A percentile compares a stretch with the other conserved stretches of the same genome.
Evolutionary conservation across 2,888 invertebrate species (phyloP).

Genomic region (Crematogaster levior): DNA sequence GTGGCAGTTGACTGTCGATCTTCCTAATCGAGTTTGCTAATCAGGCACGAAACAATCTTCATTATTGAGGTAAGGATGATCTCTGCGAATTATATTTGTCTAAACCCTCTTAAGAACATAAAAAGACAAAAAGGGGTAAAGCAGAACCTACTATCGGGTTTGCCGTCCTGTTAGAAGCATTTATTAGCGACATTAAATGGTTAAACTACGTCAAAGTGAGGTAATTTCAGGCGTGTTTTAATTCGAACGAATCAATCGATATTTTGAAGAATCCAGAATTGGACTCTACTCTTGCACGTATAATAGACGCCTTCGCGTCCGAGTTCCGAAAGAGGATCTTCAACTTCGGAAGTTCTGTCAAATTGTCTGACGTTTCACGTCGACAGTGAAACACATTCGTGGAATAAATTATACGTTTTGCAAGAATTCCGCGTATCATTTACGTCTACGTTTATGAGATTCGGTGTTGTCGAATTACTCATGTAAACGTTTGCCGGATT

Average conservation of each 20-base stretch:
- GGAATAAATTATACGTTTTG: not conserved
- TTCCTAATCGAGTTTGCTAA: conserved; percentile 51
- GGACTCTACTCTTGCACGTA: not conserved
- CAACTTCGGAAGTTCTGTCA: not conserved
- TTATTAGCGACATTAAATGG: not conserved
- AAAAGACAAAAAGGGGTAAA: conserved; percentile 15
- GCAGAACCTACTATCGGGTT: not conserved
- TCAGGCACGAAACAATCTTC: not conserved
- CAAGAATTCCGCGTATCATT: not conserved
- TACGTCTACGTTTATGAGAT: not conserved
- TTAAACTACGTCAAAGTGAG: conserved; percentile 8
- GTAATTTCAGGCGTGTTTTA: conserved; percentile 23
- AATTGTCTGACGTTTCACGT: not conserved
- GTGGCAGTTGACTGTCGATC: conserved; percentile 74
- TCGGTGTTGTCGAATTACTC: not conserved
- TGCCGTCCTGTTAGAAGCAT: not conserved
- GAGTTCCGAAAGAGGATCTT: not conserved
- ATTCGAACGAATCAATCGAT: conserved; percentile 27
- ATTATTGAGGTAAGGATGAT: not conserved
- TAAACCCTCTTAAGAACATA: not conserved
- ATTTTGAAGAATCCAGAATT: conserved; percentile 25
- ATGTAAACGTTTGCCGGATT: not conserved
- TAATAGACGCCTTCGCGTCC: not conserved
- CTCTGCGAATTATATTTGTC: not conserved
- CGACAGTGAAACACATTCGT: not conserved